A percentile compares a stretch with the other conserved stretches of the same genome.
Conservation (phyloP, 2,888 invertebrate genomes). For the Scaptomyza cyrtandrae region DNA sequence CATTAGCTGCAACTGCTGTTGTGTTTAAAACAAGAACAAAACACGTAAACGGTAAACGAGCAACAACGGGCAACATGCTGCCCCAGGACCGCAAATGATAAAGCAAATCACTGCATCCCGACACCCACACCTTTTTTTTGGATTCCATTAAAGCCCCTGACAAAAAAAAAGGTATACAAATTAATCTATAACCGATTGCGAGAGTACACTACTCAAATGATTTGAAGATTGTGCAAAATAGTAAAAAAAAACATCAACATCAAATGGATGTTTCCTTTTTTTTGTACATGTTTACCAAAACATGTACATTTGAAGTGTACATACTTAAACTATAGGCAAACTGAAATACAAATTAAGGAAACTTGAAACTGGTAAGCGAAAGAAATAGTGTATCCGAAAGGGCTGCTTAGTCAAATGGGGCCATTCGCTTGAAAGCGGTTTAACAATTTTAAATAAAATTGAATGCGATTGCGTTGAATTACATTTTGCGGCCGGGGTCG, state of each 20-base stretch:
- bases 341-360: background rate
- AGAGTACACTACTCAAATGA: background rate
- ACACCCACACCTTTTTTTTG: slow-evolving; percentile 7
- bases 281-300: too few species aligned
- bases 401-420: slow-evolving; percentile 40
- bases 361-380: background rate
- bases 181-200: background rate
- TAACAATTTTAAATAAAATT: slow-evolving; percentile 80
- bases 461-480: slow-evolving; percentile 75
- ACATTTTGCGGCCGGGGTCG: slow-evolving; percentile 62
- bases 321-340: background rate
- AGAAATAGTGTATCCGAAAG: slow-evolving; percentile 11
- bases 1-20: slow-evolving; percentile 62
- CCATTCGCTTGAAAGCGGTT: slow-evolving; percentile 59
- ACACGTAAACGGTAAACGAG: slow-evolving; percentile 9
- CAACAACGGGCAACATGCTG: slow-evolving; percentile 41
- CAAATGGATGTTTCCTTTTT: too few species aligned
- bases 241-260: too few species aligned
- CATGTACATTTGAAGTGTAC: background rate
- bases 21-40: slow-evolving; percentile 32
- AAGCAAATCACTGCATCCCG: slow-evolving; percentile 53
- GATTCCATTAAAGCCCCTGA: background rate
- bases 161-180: background rate
- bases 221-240: too few species aligned
- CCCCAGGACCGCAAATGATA: slow-evolving; percentile 63